Conservation (phyloP, 2,113 vertebrate species). For the Prolemur simus region DNA sequence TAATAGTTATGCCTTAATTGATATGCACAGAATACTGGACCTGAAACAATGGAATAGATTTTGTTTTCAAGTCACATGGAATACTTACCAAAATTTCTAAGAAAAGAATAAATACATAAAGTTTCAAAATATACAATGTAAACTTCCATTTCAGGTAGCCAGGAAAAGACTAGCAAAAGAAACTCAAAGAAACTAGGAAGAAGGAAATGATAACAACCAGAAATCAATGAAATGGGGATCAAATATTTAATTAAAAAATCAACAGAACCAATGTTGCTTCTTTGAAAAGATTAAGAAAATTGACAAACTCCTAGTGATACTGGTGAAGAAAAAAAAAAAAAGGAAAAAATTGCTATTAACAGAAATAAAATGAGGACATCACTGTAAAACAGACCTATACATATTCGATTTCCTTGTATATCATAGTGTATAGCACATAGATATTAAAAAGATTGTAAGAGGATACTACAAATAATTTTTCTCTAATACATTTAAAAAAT, state of each 20-base stretch:
- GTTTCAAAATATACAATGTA: background rate
- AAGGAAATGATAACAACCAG: background rate
- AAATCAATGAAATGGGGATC: background rate
- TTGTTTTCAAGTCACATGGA: background rate
- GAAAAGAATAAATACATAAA: background rate
- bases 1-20: background rate
- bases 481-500: background rate
- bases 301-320: background rate
- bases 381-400: too few relatives aligned
- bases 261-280: background rate
- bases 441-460: background rate
- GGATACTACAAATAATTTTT: background rate
- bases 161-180: background rate
- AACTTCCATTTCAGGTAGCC: background rate
- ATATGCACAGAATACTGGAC: background rate
- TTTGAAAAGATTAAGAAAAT: background rate
- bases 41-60: background rate
- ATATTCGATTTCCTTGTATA: too few relatives aligned
- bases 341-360: background rate
- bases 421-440: background rate
- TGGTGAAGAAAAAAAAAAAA: background rate
- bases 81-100: background rate
- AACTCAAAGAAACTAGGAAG: background rate
- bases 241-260: background rate
- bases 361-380: background rate